Evolutionary conservation across 2,113 vertebrate species (phyloP).

Genomic region (Tachysurus vachellii): DNA sequence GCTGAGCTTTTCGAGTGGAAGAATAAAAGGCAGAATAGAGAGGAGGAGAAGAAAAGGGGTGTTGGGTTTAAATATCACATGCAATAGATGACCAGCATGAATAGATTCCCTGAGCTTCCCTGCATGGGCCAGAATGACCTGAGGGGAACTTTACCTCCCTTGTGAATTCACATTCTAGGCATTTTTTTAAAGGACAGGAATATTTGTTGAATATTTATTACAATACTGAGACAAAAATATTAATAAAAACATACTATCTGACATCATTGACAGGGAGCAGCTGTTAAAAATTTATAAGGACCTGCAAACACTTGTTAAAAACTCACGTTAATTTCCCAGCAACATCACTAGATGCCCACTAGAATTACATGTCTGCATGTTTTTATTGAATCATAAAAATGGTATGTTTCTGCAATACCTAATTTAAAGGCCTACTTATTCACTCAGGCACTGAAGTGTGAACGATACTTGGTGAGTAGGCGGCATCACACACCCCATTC

Average conservation of each 20-base stretch:
- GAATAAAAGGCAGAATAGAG: constrained; percentile 36
- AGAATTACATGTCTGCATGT: not conserved
- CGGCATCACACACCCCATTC: not conserved
- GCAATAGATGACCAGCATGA: constrained; percentile 57
- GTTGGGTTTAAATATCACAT: constrained; percentile 63
- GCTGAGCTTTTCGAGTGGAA: constrained; percentile 48
- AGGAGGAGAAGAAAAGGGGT: constrained; percentile 52
- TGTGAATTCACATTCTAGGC: not conserved
- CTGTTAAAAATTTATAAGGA: not conserved
- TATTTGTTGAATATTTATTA: not conserved
- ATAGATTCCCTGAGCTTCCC: constrained; percentile 55
- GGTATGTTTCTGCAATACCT: not conserved
- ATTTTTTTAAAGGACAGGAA: not conserved
- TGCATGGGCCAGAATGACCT: constrained; percentile 50
- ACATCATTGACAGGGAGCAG: too few species aligned
- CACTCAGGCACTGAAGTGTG: not conserved
- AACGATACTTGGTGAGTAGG: not conserved
- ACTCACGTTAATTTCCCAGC: not conserved
- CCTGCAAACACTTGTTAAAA: not conserved
- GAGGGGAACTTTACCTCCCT: not conserved
- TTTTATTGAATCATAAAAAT: not conserved
- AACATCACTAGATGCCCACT: not conserved
- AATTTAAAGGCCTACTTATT: not conserved
- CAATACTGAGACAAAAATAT: not conserved
- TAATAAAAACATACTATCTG: not conserved